A percentile compares a stretch with the other conserved stretches of the same genome.
These are phyloP conservation scores for Cryptus viduatorius DNA, from an alignment of 2,888 invertebrate species.

Conservation along the genomic window DNA sequence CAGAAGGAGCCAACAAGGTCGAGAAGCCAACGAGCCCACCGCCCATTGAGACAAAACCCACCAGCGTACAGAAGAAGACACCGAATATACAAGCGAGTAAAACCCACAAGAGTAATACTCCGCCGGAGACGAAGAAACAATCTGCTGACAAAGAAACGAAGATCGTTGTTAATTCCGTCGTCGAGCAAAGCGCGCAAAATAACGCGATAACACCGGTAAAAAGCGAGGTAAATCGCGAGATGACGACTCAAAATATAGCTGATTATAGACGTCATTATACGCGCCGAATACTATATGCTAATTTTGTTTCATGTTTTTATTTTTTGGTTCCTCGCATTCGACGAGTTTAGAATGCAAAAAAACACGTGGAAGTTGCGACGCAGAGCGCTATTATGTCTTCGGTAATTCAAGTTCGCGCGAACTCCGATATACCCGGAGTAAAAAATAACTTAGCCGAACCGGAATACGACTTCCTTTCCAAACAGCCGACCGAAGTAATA, in stretches of 20 bases:
- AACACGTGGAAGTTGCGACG: slow-evolving; percentile 73
- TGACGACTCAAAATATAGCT: background rate
- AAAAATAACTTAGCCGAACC: slow-evolving; percentile 92
- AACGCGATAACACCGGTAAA: slow-evolving; percentile 68
- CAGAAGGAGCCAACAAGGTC: slow-evolving; percentile 65
- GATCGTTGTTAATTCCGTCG: slow-evolving; percentile 80
- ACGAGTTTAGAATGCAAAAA: slow-evolving; percentile 69
- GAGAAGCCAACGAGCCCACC: slow-evolving; percentile 71
- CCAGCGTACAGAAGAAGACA: slow-evolving; percentile 76
- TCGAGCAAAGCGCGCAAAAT: slow-evolving; percentile 77
- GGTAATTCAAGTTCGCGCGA: slow-evolving; percentile 86
- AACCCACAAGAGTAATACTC: slow-evolving; percentile 77
- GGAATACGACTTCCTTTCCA: slow-evolving; percentile 93
- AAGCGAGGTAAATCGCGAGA: slow-evolving; percentile 72
- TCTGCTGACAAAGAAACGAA: slow-evolving; percentile 76
- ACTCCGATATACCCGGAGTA: slow-evolving; percentile 82
- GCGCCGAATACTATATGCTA: background rate
- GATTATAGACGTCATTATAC: slow-evolving; percentile 8
- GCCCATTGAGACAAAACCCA: slow-evolving; percentile 82
- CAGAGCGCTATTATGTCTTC: slow-evolving; percentile 85
- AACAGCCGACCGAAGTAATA: slow-evolving; percentile 93
- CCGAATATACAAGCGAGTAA: slow-evolving; percentile 82
- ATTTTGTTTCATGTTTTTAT: background rate
- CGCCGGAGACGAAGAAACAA: slow-evolving; percentile 79
- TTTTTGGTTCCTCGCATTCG: background rate